These are phyloP conservation scores for Tholera decimalis DNA, from an alignment of 2,888 invertebrate species.

Conservation along the genomic window DNA sequence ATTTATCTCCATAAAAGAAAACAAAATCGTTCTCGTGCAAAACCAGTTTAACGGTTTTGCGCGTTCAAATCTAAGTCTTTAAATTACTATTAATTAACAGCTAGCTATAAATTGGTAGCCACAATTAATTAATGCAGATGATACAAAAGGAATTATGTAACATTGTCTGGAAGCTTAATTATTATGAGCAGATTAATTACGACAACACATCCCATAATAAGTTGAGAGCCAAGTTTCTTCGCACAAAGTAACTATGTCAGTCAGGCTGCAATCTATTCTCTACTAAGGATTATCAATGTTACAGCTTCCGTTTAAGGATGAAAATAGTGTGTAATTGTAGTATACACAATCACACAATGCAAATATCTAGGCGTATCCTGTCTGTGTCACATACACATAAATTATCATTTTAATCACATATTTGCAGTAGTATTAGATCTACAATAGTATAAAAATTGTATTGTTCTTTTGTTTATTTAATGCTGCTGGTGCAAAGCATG, in stretches of 20 bases:
- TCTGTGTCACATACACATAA: slow-evolving; percentile 73
- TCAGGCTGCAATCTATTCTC: slow-evolving; percentile 3
- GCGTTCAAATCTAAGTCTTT: slow-evolving; percentile 35
- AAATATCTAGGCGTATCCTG: slow-evolving; percentile 70
- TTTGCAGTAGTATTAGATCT: slow-evolving; percentile 48
- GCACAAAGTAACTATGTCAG: slow-evolving; percentile 54
- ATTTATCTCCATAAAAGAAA: slow-evolving; percentile 11
- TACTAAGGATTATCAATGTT: slow-evolving; percentile 49
- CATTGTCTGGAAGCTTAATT: slow-evolving; percentile 81
- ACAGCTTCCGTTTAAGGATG: slow-evolving; percentile 31
- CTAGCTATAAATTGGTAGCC: slow-evolving; percentile 51
- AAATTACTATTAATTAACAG: slow-evolving; percentile 47
- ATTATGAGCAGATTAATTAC: slow-evolving; percentile 59
- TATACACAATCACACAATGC: slow-evolving; percentile 68
- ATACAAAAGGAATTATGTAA: slow-evolving; percentile 76
- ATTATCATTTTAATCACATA: slow-evolving; percentile 83
- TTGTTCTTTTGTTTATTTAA: slow-evolving; percentile 36
- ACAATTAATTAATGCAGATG: slow-evolving; percentile 59
- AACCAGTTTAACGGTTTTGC: too few relatives aligned
- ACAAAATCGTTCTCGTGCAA: background rate
- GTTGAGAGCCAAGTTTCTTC: slow-evolving; percentile 42
- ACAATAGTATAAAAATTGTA: slow-evolving; percentile 21
- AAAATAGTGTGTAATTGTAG: slow-evolving; percentile 31
- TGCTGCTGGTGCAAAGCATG: background rate
- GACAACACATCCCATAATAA: slow-evolving; percentile 42